Base-by-base conservation (phyloP, 37 sponge, comb jelly and placozoan species). In the Chondrilla cf. caribensis region DNA sequence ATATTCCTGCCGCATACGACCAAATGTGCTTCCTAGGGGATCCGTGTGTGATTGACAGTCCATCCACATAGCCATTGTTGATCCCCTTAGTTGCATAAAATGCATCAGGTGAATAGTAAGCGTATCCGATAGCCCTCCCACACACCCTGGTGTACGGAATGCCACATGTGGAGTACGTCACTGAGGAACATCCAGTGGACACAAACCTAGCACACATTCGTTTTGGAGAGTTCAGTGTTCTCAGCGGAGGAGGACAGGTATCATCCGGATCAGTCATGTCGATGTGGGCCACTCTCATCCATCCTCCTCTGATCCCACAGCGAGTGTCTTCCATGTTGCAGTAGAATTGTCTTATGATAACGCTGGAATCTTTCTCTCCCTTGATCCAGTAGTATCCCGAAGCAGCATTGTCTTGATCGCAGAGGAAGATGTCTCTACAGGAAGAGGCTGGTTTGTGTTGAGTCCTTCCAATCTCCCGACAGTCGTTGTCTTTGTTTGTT, bases 151-250 rank as follows among this genome's bases (percentile, higher is more conserved):
- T 67, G 68, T 29, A 67, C 32, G 68, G 68, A 67, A 67, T 29
- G 29, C 68, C 68, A 29, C 31, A 67, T 33, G 68, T 67, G 35
- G 68, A 67, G 68, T 29, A 67, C 35, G 29, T 33, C 31, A 67
- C 68, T 29, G 68, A 67, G 68, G 68, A 67, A 67, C 68, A 67
- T 28, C 64, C 64, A 60, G 28, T 60, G 64, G 64, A 60, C 29
- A 60, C 64, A 60, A 22, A 60, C 29, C 29, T 60, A 22, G 64
- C 29, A 26, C 64, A 60, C 64, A 60, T 28, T 60, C 64, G 64
- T 26, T 60, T 60, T 60, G 28, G 28, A 60, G 64, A 26, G 22
- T 6, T 60, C 5, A 26, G 7, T 60, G 24, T 22, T 60, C 28
- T 60, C 19, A 60, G 64, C 22, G 28, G 29, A 60, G 64, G 6